A percentile compares a stretch with the other conserved stretches of the same genome.
These are phyloP conservation scores for Eristalis intricaria DNA, from an alignment of 2,888 invertebrate species.

Conservation along the genomic window DNA sequence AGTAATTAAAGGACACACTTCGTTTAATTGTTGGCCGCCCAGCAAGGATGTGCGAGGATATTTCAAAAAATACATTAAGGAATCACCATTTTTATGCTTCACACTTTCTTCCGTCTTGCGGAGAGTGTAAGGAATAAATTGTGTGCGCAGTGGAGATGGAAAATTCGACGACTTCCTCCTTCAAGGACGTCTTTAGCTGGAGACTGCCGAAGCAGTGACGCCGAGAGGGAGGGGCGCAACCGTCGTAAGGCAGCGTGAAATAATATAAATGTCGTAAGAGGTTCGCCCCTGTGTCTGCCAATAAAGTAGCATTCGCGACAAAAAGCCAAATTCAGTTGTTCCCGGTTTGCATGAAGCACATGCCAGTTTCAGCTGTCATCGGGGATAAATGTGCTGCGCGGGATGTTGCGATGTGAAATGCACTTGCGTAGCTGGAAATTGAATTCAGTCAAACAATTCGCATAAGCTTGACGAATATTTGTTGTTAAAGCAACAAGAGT, in stretches of 20 bases:
- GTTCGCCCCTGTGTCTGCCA: constrained; percentile 68
- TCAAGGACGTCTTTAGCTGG: constrained; percentile 58
- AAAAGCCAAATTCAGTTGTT: constrained; percentile 50
- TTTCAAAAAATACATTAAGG: constrained; percentile 67
- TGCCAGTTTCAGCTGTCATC: not conserved
- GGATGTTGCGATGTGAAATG: not conserved
- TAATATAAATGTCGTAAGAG: constrained; percentile 56
- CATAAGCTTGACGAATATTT: too few relatives aligned
- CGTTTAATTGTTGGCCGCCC: constrained; percentile 55
- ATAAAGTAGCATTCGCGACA: constrained; percentile 52
- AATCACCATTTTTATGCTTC: constrained; percentile 70
- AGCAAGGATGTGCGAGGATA: constrained; percentile 26
- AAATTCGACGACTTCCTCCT: constrained; percentile 49
- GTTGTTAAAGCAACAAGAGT: too few relatives aligned
- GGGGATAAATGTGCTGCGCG: constrained; percentile 28
- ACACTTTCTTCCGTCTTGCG: constrained; percentile 44
- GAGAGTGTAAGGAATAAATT: constrained; percentile 53
- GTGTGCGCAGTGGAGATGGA: constrained; percentile 50
- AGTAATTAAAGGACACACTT: constrained; percentile 62
- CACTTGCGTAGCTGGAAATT: not conserved
- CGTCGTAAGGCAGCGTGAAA: constrained; percentile 13
- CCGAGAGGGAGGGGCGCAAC: not conserved
- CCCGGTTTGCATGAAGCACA: not conserved
- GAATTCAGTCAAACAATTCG: not conserved
- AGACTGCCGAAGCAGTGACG: not conserved